Percentiles rank a stretch among this genome's conserved stretches.
Conservation (phyloP, 2,113 vertebrate species). For the Misgurnus mizolepis region DNA sequence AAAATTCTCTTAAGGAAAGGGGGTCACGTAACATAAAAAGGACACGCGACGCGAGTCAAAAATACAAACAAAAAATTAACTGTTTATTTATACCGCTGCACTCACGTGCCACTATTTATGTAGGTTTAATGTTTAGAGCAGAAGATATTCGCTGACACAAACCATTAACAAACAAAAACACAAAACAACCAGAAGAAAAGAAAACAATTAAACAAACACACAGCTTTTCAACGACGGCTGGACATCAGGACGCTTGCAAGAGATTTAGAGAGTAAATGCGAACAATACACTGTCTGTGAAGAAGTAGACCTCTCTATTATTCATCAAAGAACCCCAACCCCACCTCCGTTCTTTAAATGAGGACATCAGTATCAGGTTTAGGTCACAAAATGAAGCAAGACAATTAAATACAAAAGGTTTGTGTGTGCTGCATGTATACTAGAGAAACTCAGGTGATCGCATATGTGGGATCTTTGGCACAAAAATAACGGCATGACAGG, state of each 20-base stretch:
- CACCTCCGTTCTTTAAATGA: not conserved
- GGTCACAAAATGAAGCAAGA: not conserved
- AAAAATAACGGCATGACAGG: no score
- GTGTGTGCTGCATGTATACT: not conserved
- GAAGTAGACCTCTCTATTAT: conserved; percentile 52
- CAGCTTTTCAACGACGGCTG: not conserved
- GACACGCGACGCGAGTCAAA: no score
- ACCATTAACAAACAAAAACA: no score
- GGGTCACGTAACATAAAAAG: no score
- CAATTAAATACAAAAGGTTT: not conserved
- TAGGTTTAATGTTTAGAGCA: no score
- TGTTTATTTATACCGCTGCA: no score
- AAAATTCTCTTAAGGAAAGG: no score
- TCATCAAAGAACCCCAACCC: conserved; percentile 43
- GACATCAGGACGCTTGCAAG: not conserved
- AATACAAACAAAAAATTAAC: no score
- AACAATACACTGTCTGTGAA: conserved; percentile 46
- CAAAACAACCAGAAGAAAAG: no score
- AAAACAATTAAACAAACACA: no score
- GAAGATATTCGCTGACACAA: no score
- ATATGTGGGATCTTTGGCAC: not conserved
- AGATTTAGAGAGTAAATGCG: conserved; percentile 15
- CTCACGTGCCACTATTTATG: no score
- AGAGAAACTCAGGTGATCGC: not conserved
- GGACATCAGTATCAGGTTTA: conserved; percentile 6